phyloP scores from a whole-genome alignment of 2,888 invertebrate species.

The Holacanthella duospinosa region DNA sequence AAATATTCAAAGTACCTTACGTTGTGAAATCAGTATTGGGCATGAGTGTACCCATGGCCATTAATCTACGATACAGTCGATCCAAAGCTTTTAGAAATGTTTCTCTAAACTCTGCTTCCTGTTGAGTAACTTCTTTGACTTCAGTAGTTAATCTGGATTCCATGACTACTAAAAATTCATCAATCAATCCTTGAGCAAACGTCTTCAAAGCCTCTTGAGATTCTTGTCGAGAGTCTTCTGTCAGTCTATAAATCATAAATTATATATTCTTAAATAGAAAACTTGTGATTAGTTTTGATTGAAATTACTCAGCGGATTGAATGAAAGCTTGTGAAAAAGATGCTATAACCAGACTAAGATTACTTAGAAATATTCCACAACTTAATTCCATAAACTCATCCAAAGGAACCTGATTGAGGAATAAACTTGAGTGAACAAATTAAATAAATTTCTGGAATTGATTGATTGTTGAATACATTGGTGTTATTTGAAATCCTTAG shows the following conservation, averaged over 20 bases:
- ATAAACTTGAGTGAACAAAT: too few species aligned
- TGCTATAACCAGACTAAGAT: conserved; percentile 84
- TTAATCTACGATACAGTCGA: conserved; percentile 74
- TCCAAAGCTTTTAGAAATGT: conserved; percentile 81
- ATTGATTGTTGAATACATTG: too few species aligned
- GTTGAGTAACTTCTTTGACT: conserved; percentile 42
- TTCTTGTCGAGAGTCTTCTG: conserved; percentile 25
- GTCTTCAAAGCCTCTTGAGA: conserved; percentile 54
- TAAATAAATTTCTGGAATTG: too few species aligned
- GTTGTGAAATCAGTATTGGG: conserved; percentile 70
- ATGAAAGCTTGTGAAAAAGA: conserved; percentile 80
- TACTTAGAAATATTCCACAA: conserved; percentile 81
- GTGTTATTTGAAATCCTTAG: conserved; percentile 40
- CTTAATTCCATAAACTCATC: conserved; percentile 83
- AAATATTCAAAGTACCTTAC: conserved; percentile 43
- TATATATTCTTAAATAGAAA: not conserved
- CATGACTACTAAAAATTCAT: conserved; percentile 70
- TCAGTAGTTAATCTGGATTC: conserved; percentile 59
- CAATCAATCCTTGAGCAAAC: conserved; percentile 74
- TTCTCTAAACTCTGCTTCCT: conserved; percentile 47
- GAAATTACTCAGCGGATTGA: conserved; percentile 46
- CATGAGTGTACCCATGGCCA: conserved; percentile 78
- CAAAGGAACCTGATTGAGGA: conserved; percentile 71
- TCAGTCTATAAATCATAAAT: conserved; percentile 19
- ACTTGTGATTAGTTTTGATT: conserved; percentile 14